These are phyloP conservation scores for Serinus canaria DNA, from an alignment of 2,113 vertebrate species.

Conservation along the genomic window DNA sequence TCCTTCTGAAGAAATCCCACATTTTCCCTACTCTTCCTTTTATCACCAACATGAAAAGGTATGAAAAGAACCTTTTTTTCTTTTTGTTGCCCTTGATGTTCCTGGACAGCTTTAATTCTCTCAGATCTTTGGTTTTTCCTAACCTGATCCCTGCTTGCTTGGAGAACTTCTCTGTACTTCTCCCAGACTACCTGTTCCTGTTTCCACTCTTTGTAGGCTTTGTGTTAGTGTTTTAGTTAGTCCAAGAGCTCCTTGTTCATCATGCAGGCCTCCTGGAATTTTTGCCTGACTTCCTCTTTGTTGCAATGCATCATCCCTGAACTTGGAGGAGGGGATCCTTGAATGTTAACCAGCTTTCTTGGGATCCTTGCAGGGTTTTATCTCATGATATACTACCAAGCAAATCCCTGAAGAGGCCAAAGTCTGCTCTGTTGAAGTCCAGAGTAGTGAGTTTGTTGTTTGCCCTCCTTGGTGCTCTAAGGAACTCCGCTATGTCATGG, in stretches of 20 bases:
- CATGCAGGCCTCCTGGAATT: neutral
- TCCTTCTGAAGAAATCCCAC: neutral
- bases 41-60: no score
- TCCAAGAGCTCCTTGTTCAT: neutral
- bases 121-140: neutral
- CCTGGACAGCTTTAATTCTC: neutral
- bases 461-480: accelerated
- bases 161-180: neutral
- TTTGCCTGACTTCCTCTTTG: neutral
- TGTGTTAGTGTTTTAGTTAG: neutral
- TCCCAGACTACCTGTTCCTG: neutral
- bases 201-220: neutral
- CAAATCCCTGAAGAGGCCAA: neutral
- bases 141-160: neutral
- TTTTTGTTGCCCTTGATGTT: neutral
- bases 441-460: neutral
- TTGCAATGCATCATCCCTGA: no score
- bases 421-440: neutral
- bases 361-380: neutral
- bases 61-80: neutral
- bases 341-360: neutral
- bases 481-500: neutral
- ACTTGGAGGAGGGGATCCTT: neutral
- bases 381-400: neutral
- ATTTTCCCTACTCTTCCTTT: neutral